Base-by-base conservation (phyloP, 2,888 invertebrate genomes). In the Ganaspis brasiliensis region DNA sequence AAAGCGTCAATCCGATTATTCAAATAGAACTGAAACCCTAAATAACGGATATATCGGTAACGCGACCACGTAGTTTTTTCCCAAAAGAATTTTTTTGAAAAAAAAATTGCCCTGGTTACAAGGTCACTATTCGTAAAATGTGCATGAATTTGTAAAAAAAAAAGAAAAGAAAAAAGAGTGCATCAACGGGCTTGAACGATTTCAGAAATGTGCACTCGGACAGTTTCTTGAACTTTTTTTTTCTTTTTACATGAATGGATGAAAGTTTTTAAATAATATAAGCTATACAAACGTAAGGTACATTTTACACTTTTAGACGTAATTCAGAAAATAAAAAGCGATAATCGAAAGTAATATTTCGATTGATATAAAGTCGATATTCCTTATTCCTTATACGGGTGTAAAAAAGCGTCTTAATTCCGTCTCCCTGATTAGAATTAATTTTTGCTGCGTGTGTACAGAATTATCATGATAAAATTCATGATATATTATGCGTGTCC, bases 1-100 rank as follows among this genome's bases (percentile, higher is more conserved):
- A 79, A 80, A 77, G 75, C 77, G 67, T 45, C 67, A 70, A 73
- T 83, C 72, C 19, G 88, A 88, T 37, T 88, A 86, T 74, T 76
- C 77, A 31, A 88, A 87, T 40, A 89, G 87, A 78, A 77, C 59
- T 12, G 89, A 89, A 73, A 86, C 85, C 0, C 77, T 91, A 52
- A 91, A 91, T 80, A 91, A 91, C 67, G 91, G 91, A 37, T 91
- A 90, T 76, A 90, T 90, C 40, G 87, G 89, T 72, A 86, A 88
- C 49, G 85, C 89, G 57, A 81, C 84, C 72, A 91, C 91, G 87
- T 90, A 91, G 88, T 84, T 73, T 49, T 49, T 73, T 73, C 31
- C 59, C 14, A 57, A 40, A 57, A 26, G 5, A 14, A 24, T 37
- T 40, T 56, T 3, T n/a, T 12, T 49, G 31, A 72, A 3, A n/a